phyloP scores from a whole-genome alignment of 2,888 invertebrate genomes.

The Belgica antarctica region DNA sequence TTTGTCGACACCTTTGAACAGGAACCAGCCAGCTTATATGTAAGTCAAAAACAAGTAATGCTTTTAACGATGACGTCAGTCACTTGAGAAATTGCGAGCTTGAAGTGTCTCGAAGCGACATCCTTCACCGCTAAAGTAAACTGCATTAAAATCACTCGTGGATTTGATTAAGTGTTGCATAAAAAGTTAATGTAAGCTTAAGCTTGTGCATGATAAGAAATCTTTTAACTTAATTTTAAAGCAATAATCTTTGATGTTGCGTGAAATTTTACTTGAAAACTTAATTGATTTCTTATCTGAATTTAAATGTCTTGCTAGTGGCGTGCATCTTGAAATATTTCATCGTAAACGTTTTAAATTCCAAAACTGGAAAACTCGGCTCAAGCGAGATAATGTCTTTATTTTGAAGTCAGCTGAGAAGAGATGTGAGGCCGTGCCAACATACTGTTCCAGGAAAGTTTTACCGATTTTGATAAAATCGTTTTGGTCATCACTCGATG shows the following conservation, averaged over 20 bases:
- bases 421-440: not conserved
- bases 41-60: too few species aligned
- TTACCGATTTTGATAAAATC: conserved; percentile 4
- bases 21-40: too few species aligned
- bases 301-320: not conserved
- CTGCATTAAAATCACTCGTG: too few species aligned
- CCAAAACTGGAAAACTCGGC: not conserved
- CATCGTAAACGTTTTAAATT: not conserved
- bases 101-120: too few species aligned
- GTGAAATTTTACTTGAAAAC: not conserved
- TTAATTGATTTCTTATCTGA: conserved; percentile 15
- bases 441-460: not conserved
- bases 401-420: not conserved
- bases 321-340: not conserved
- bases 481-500: conserved; percentile 22
- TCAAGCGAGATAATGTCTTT: conserved; percentile 31
- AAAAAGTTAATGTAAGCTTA: too few species aligned
- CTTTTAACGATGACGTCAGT: too few species aligned
- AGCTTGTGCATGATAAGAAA: too few species aligned
- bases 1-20: too few species aligned
- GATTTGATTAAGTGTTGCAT: too few species aligned
- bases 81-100: too few species aligned
- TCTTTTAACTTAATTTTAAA: not conserved
- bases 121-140: too few species aligned
- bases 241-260: not conserved